Base-by-base conservation (phyloP, 2,888 invertebrate species). In the Spicauda simplicius region DNA sequence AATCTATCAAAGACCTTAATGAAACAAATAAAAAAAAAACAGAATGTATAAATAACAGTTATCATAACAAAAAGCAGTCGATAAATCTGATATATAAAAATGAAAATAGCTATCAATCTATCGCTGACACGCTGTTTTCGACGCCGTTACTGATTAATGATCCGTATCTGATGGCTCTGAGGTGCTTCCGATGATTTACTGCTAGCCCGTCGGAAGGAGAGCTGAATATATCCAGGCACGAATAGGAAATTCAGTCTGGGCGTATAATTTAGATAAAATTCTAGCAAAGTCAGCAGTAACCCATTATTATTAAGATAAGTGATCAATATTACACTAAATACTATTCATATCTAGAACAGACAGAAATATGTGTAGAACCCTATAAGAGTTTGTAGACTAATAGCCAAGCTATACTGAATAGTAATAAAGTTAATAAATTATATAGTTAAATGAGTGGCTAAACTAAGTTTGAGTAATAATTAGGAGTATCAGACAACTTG, bases 61-160 rank as follows among this genome's bases (percentile, higher is more conserved):
- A 48, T 5, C 1, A 16, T 16, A 48, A 48, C 16, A 48, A 48
- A 16, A 16, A 54, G 19, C 20, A 41, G 41, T 2, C 11, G 25
- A 37, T 16, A n/a, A 54, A 45, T n/a, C n/a, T 18, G 52, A n/a
- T 61, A 41, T 19, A 45, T 18, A 33, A 33, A 37, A 48, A 66
- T 41, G 68, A 72, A 69, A 71, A 67, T 18, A 62, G 64, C 68
- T 64, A 70, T 74, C 72, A 68, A 74, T 73, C 72, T 70, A 67
- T 64, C 56, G 67, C 73, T 72, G 72, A 74, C 64, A 63, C 70
- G 68, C 61, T 64, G 69, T 70, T 68, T 72, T 72, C 69, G 62
- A 68, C 71, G 64, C 66, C 59, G 63, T 37, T 68, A 25, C 37
- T 76, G 76, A 76, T 76, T 71, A 76, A 76, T 76, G 74, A 68